These are phyloP conservation scores for Siderastrea radians DNA, from an alignment of 92 coral and sea anemone species.

Conservation along the genomic window DNA sequence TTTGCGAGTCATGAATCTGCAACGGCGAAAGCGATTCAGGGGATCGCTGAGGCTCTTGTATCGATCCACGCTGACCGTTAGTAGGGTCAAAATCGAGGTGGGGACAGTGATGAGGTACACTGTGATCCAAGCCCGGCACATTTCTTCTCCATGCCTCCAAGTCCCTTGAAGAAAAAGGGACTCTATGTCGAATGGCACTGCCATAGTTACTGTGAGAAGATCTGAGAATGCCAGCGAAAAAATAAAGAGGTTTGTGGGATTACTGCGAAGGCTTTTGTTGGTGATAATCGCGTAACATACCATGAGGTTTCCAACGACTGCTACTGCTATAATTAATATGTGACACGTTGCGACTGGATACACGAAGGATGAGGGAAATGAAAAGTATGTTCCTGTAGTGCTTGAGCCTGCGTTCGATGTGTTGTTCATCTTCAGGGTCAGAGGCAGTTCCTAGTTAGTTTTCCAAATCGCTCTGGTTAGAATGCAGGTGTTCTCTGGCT, in stretches of 20 bases:
- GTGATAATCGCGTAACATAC: conserved; percentile 59
- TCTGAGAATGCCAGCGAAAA: conserved; percentile 73
- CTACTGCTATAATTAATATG: conserved; percentile 39
- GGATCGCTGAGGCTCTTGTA: conserved; percentile 90
- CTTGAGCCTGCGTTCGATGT: not conserved
- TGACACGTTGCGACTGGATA: conserved; percentile 43
- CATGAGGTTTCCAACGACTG: conserved; percentile 60
- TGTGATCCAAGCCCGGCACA: conserved; percentile 87
- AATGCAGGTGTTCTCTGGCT: not conserved
- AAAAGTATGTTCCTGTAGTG: not conserved
- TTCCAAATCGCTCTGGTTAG: not conserved
- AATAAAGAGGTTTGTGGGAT: conserved; percentile 69
- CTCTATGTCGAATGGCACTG: conserved; percentile 85
- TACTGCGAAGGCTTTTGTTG: conserved; percentile 58
- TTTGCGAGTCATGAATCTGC: conserved; percentile 80
- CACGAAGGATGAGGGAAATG: conserved; percentile 6
- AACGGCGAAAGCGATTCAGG: conserved; percentile 83
- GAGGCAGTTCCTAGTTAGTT: not conserved
- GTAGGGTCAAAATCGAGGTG: conserved; percentile 82
- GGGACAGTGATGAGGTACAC: conserved; percentile 84
- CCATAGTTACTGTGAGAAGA: conserved; percentile 55
- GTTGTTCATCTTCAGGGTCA: conserved; percentile 22
- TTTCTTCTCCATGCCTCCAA: conserved; percentile 79
- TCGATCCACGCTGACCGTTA: conserved; percentile 86
- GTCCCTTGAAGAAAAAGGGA: conserved; percentile 59